phyloP scores from a whole-genome alignment of 2,113 vertebrate species.

The Isurus oxyrinchus region DNA sequence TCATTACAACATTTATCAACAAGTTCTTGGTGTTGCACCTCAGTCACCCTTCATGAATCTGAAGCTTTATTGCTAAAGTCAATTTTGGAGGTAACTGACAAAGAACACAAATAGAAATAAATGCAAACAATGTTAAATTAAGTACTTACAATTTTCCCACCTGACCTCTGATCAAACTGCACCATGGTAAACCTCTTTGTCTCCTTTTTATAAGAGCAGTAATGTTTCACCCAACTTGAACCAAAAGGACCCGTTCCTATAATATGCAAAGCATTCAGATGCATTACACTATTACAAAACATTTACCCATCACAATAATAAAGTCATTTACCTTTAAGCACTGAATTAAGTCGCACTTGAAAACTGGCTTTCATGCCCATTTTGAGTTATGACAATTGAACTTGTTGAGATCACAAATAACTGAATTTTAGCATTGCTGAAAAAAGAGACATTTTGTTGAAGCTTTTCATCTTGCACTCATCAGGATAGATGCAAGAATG shows the following conservation, averaged over 20 bases:
- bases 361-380: background rate
- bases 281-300: background rate
- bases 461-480: no score
- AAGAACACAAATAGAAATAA: background rate
- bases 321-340: background rate
- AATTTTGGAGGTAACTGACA: background rate
- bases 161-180: constrained; percentile 90
- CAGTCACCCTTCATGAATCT: background rate
- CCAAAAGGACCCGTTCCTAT: constrained; percentile 91
- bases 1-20: background rate
- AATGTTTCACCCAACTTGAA: constrained; percentile 96
- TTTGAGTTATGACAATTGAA: background rate
- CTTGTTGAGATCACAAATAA: background rate
- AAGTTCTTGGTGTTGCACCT: background rate
- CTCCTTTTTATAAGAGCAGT: constrained; percentile 87
- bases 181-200: constrained; percentile 87
- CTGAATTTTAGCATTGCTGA: background rate
- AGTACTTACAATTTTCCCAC: constrained; percentile 80
- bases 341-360: background rate
- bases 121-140: background rate
- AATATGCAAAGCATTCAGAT: constrained; percentile 33
- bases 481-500: no score
- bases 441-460: background rate
- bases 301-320: background rate
- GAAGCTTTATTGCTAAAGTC: background rate